Evolutionary conservation across 2,888 invertebrate genomes (phyloP).

Genomic region (Eustalomyia histrio): DNA sequence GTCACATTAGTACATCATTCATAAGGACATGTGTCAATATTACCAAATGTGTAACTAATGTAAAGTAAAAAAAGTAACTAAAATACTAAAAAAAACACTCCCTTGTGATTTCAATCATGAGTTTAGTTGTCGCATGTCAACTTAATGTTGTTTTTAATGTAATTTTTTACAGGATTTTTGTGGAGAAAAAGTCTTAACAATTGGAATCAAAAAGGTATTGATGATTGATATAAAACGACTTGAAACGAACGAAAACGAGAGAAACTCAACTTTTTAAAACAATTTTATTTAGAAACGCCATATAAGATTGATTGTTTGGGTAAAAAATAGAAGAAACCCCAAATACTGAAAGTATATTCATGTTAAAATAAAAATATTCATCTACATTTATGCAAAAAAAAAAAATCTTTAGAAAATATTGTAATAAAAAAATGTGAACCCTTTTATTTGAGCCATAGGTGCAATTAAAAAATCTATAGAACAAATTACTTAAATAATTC

Average conservation of each 20-base stretch:
- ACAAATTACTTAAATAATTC: conserved; percentile 39
- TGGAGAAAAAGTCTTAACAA: conserved; percentile 21
- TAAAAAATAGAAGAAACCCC: not conserved
- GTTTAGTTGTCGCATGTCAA: conserved; percentile 61
- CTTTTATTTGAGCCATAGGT: conserved; percentile 17
- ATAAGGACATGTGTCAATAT: conserved; percentile 74
- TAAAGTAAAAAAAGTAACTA: conserved; percentile 30
- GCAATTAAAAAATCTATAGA: conserved; percentile 33
- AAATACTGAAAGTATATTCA: conserved; percentile 15
- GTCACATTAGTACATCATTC: conserved; percentile 78
- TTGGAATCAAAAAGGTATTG: conserved; percentile 42
- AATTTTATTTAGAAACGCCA: not conserved
- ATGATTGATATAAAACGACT: conserved; percentile 55
- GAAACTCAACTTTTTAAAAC: conserved; percentile 18
- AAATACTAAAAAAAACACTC: conserved; percentile 54
- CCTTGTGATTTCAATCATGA: conserved; percentile 63
- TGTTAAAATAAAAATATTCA: conserved; percentile 5
- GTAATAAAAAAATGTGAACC: not conserved
- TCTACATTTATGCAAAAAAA: not conserved
- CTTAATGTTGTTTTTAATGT: conserved; percentile 33
- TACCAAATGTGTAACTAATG: conserved; percentile 56
- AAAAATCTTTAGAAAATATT: not conserved
- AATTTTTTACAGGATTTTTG: conserved; percentile 18
- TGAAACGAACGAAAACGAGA: conserved; percentile 51
- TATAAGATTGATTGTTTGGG: conserved; percentile 57